Base-by-base conservation (phyloP, 2,888 invertebrate species). In the Mesopsocus fuscifrons region DNA sequence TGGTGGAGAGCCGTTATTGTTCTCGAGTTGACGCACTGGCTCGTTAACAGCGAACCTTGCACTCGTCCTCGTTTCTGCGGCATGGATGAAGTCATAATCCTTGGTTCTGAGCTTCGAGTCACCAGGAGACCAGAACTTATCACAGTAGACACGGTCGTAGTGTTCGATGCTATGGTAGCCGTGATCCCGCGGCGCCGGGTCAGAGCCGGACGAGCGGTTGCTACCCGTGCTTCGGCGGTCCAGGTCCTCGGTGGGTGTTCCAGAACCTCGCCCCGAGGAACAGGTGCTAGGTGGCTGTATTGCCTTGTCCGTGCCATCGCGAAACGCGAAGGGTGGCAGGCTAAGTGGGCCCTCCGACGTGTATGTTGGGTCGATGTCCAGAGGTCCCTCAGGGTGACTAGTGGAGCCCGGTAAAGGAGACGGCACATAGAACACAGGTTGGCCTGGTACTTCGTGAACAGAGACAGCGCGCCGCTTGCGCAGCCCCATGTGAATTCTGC, bases 381-480 rank as follows among this genome's bases (percentile, higher is more conserved):
- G 17, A 13, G 21, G 13, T 16, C 38, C n/a, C n/a, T 38, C 38
- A 20, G 15, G 38, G 17, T 38, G 38, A 11, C 38, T 38, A 13
- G 43, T 22, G 21, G 43, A 32, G 21, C 33, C 22, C 34, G 48
- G 23, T 18, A 48, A 43, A 3, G 69, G 70, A 55, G 74, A 74
- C 44, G 79, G 78, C 32, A 78, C 77, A 56, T 78, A 78, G 56
- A 79, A 79, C 3, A 69, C 72, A 2, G 72, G 65, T 22, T 43
- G 54, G 55, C 56, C 48, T 38, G 15, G 43, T 11, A 77, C 74
- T 52, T 78, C 77, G 50, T 77, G 74, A 9, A 77, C 77, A 41
- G 77, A 77, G 20, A 77, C 55, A 2, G 77, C 74, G 50, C 77
- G 65, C 42, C 77, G 63, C 52, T 67, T 69, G 38, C 77, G 63